Evolutionary conservation across 2,797 vertebrate genomes (phyloP), one percentile per base, ranked within the genome.

Genomic region (Huso huso): DNA sequence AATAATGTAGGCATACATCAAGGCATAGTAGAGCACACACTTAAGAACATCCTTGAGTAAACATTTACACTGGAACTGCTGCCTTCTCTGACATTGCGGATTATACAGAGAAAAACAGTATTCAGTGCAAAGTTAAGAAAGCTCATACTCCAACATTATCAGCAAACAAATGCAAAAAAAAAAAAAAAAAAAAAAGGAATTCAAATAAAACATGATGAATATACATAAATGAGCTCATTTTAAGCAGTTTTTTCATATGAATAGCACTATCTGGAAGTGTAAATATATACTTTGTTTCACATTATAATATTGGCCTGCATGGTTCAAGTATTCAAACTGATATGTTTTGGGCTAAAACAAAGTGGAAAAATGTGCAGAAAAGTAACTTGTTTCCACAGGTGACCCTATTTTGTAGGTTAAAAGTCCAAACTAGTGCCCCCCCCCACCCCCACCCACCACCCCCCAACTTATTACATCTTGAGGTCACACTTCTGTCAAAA

Each of bases 281-380:
- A 94, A 92, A 95, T 93, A 92, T 93, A 94, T 93, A 91, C 86
- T 84, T 90, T 87, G 23, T 37, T 98, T 99, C 96, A 99, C 96
- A 99, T 99, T 98, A 95, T 96, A 93, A 90, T 92, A 94, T 97
- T 97, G 95, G 96, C 96, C 94, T 98, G 95, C 93, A 95, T 95
- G 94, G 98, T 98, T 99, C 96, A 99, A 99, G 96, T 99, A 98
- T 99, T 96, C 90, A 89, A 94, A 97, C 94, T 97, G 96, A 98
- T 96, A 98, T 97, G 96, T 99, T 95, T 94, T 93, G 94, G 96
- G 95, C 93, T 91, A 94, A 96, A 96, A 95, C 88, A 96, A 95
- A 95, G 93, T 94, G 94, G 94, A 95, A 93, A 90, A 93, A 95
- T 95, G 95, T 98, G 95, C 94, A 96, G 93, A 93, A 91, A 84